A percentile compares a stretch with the other conserved stretches of the same genome.
These are phyloP conservation scores for Phoebastria nigripes DNA, from an alignment of 2,797 vertebrate genomes.

Conservation along the genomic window DNA sequence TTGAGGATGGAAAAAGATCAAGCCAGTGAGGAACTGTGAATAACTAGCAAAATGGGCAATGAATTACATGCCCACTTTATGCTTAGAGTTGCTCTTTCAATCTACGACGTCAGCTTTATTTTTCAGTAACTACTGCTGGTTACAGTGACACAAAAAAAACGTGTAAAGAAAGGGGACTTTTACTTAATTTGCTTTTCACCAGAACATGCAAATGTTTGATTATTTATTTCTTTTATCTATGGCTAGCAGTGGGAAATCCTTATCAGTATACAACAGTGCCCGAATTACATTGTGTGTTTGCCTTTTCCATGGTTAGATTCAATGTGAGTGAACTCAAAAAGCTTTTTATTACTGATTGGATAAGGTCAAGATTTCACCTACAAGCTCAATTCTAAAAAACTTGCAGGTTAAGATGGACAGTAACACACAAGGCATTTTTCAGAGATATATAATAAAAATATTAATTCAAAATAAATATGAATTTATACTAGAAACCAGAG, in stretches of 20 bases:
- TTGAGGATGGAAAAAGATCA: neutral
- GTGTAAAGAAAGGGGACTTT: neutral
- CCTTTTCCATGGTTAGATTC: neutral
- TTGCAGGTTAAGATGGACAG: neutral
- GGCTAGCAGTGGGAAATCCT: neutral
- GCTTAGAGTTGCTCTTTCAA: neutral
- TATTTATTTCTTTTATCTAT: neutral
- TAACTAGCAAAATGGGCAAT: neutral
- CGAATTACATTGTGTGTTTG: neutral
- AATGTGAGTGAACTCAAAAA: neutral
- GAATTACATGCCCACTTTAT: neutral
- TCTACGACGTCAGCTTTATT: neutral
- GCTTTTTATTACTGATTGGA: neutral
- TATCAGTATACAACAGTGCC: neutral
- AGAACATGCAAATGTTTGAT: neutral
- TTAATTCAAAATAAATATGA: neutral
- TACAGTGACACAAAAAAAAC: neutral
- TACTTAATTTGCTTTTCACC: neutral
- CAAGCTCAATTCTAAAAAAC: neutral
- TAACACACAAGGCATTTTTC: neutral
- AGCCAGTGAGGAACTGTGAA: neutral
- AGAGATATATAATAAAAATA: neutral
- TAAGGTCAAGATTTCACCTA: neutral
- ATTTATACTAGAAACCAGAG: neutral
- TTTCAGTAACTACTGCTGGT: neutral